Base-by-base conservation (phyloP, 2,113 vertebrate genomes). In the Takifugu bimaculatus region DNA sequence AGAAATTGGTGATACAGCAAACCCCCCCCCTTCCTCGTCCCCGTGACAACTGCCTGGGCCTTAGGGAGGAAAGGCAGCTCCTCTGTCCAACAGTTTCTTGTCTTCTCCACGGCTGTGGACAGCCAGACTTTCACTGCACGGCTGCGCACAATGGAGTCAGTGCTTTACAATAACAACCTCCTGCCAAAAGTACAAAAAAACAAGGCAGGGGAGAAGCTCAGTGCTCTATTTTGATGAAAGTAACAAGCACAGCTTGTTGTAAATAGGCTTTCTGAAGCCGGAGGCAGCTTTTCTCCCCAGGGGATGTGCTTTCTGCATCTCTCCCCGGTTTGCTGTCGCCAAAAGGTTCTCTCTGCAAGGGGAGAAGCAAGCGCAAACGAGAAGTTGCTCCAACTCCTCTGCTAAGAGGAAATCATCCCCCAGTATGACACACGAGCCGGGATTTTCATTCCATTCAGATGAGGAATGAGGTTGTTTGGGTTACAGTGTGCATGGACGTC, bases 181-280 rank as follows among this genome's bases (percentile, higher is more conserved):
- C 89, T 90, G 87, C 85, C 90, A 91, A 90, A 91, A 89, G 88
- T 83, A 86, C 89, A 90, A 87, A 87, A 85, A 87, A 88, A 88
- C 88, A 86, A 88, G 82, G 84, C 83, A 86, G 80, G 80, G 88
- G 86, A 88, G 88, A 88, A 89, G 89, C 90, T 87, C 84, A 75
- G 74, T 87, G 90, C 89, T 92, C 90, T 88, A 89, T 91, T 91
- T 90, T 92, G 90, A 90, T 91, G 87, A 90, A 90, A 90, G 89
- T 90, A 91, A 91, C 89, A 91, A 91, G 89, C 91, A 90, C 90
- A 91, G 91, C 90, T 92, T 91, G 91, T 90, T 87, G 91, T 90
- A 91, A 92, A 91, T 92, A 91, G 91, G 90, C 89, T 92, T 89
- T 90, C 84, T 88, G 84, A 82, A 86, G 88, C 90, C 89, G 55